Evolutionary conservation across 2,888 invertebrate species (phyloP).

Genomic region (Acleris emargana): DNA sequence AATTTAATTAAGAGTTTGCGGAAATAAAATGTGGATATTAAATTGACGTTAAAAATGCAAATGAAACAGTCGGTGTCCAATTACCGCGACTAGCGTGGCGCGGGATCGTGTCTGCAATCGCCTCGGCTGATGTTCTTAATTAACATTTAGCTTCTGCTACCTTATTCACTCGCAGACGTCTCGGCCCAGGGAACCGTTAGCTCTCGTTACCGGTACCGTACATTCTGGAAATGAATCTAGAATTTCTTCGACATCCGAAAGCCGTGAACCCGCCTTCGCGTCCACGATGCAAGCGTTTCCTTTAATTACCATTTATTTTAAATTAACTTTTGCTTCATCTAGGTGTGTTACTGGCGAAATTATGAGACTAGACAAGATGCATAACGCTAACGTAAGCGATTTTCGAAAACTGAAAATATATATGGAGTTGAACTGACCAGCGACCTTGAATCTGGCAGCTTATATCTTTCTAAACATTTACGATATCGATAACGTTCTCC

Average conservation of each 20-base stretch:
- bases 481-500: too few relatives aligned
- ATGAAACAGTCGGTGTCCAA: constrained; percentile 63
- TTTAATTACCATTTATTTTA: constrained; percentile 21
- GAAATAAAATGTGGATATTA: constrained; percentile 46
- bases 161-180: constrained; percentile 55
- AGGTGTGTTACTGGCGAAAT: too few relatives aligned
- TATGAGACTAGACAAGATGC: too few relatives aligned
- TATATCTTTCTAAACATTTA: too few relatives aligned
- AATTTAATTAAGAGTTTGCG: constrained; percentile 56
- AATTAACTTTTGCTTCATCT: constrained; percentile 15
- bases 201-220: constrained; percentile 63
- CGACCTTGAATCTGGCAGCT: too few relatives aligned
- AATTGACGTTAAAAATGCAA: constrained; percentile 58
- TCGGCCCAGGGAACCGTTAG: constrained; percentile 69
- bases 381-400: too few relatives aligned
- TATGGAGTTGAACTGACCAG: too few relatives aligned
- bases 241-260: constrained; percentile 51
- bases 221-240: constrained; percentile 59
- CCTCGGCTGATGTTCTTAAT: constrained; percentile 72
- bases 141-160: constrained; percentile 75
- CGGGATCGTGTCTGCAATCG: constrained; percentile 64
- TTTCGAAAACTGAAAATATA: too few relatives aligned
- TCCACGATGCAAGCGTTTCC: constrained; percentile 8
- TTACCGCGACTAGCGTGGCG: constrained; percentile 57
- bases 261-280: constrained; percentile 44